phyloP scores from a whole-genome alignment of 2,888 invertebrate species.

The Loripinus fragilis region DNA sequence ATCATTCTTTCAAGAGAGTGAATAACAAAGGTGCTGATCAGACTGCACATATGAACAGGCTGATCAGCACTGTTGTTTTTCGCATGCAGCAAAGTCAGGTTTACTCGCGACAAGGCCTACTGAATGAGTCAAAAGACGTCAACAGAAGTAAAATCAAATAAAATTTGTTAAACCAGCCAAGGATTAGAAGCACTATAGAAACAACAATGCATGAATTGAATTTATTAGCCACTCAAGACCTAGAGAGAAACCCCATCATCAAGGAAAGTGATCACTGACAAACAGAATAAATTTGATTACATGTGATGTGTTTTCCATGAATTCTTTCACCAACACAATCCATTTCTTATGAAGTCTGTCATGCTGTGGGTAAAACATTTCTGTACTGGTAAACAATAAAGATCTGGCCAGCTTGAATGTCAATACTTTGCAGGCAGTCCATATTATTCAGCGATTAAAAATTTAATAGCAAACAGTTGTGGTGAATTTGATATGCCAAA shows the following conservation, averaged over 20 bases:
- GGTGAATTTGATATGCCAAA: too few species aligned
- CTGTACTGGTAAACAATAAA: too few species aligned
- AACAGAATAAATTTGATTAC: conserved; percentile 15
- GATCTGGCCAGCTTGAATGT: too few species aligned
- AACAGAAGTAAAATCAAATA: not conserved
- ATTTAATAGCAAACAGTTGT: too few species aligned
- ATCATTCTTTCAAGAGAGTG: too few species aligned
- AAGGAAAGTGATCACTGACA: conserved; percentile 11
- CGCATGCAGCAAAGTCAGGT: too few species aligned
- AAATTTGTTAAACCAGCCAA: conserved; percentile 1
- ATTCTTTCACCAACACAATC: conserved; percentile 9
- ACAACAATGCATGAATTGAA: conserved; percentile 15
- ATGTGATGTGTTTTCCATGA: conserved; percentile 17
- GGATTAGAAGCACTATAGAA: not conserved
- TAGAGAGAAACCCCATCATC: not conserved
- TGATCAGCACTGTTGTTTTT: too few species aligned
- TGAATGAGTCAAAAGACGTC: not conserved
- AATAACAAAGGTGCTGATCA: too few species aligned
- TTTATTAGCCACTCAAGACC: not conserved
- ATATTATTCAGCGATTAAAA: too few species aligned
- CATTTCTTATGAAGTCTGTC: not conserved
- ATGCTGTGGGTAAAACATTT: too few species aligned
- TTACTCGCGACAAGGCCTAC: conserved; percentile 80
- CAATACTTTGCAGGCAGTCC: too few species aligned
- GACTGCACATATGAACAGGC: too few species aligned